Percentiles rank a stretch among this genome's conserved stretches.
Evolutionary conservation across 2,113 vertebrate genomes (phyloP).

Genomic region (Hiodon alosoides): DNA sequence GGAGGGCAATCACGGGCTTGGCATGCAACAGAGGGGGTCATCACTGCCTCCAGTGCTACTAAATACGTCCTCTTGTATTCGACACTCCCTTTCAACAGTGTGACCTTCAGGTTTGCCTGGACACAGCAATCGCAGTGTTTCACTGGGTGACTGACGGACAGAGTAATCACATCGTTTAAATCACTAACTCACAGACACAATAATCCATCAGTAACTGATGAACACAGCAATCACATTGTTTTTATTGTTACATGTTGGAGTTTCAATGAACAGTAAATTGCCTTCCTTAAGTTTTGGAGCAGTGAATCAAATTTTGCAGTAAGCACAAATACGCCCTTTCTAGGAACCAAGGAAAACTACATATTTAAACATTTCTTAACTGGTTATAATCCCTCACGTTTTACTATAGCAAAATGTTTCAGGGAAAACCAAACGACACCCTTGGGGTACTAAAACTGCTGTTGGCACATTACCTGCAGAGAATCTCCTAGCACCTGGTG

Average conservation of each 20-base stretch:
- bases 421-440: neutral
- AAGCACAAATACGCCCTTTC: slow-evolving; percentile 27
- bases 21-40: slow-evolving; percentile 25
- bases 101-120: slow-evolving; percentile 63
- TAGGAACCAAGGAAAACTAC: slow-evolving; percentile 10
- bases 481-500: slow-evolving; percentile 48
- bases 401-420: slow-evolving; percentile 2
- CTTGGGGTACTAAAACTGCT: neutral
- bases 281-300: neutral
- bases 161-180: neutral
- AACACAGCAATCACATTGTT: neutral
- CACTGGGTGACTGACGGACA: neutral
- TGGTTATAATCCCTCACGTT: slow-evolving; percentile 37
- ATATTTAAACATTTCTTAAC: slow-evolving; percentile 25
- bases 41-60: slow-evolving; percentile 58
- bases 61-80: slow-evolving; percentile 67
- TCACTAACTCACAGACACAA: neutral
- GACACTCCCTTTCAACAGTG: slow-evolving; percentile 46
- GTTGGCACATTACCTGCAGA: slow-evolving; percentile 59
- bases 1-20: slow-evolving; percentile 9
- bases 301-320: neutral
- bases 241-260: neutral
- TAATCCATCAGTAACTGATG: neutral
- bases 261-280: neutral
- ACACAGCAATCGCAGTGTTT: slow-evolving; percentile 23